phyloP scores from a whole-genome alignment of 2,797 vertebrate species.

The Australoheros facetus region DNA sequence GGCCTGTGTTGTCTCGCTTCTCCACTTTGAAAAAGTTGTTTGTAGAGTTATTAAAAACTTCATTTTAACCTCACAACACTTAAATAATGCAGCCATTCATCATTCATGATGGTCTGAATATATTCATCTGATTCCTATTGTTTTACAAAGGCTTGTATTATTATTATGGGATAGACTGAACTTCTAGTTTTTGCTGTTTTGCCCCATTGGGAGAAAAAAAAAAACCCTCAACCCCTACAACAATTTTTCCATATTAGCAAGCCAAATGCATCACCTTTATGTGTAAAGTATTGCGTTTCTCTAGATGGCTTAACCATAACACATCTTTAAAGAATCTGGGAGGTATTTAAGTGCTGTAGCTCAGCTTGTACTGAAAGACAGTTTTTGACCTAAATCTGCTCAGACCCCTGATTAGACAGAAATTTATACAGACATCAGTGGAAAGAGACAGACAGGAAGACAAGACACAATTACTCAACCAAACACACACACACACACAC shows the following conservation, averaged over 20 bases:
- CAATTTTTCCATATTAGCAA: not conserved
- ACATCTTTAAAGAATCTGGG: conserved; percentile 2
- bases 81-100: not conserved
- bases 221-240: not conserved
- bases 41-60: not conserved
- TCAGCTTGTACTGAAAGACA: not conserved
- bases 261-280: not conserved
- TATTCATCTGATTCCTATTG: not conserved
- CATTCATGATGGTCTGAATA: not conserved
- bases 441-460: conserved; percentile 6
- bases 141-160: not conserved
- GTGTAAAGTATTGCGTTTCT: conserved; percentile 15
- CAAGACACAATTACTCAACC: conserved; percentile 14
- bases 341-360: conserved; percentile 10
- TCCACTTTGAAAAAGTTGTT: not conserved
- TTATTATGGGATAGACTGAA: conserved; percentile 11
- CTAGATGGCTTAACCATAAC: conserved; percentile 5
- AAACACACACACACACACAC: conserved; percentile 1
- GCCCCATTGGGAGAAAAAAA: not conserved
- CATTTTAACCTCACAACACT: not conserved
- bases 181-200: not conserved
- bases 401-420: not conserved
- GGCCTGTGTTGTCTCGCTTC: not conserved
- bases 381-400: not conserved
- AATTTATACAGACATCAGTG: conserved; percentile 10